These are phyloP conservation scores for Ictalurus furcatus DNA, from an alignment of 2,113 vertebrate species.

Conservation along the genomic window DNA sequence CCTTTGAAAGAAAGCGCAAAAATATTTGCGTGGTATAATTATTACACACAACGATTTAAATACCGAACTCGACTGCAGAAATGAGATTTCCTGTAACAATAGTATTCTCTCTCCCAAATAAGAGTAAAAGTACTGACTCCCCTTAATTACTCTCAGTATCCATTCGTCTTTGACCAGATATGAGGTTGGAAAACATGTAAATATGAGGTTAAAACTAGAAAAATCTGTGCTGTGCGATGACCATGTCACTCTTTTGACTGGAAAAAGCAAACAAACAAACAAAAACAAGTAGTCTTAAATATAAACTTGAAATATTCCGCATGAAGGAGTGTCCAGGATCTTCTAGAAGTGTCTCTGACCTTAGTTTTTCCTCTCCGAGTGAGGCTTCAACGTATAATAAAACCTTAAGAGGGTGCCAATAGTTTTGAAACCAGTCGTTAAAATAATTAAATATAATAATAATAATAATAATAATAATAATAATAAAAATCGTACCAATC, in stretches of 20 bases:
- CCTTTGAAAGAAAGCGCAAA: neutral
- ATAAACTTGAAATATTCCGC: too few relatives aligned
- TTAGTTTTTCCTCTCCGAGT: neutral
- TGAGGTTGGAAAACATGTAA: neutral
- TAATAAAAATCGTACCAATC: constrained; percentile 79
- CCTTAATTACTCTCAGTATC: neutral
- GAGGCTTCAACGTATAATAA: too few relatives aligned
- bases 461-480: too few relatives aligned
- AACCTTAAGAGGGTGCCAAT: neutral
- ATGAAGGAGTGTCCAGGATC: too few relatives aligned
- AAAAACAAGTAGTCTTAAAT: too few relatives aligned
- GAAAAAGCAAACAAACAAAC: too few relatives aligned
- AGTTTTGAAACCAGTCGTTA: neutral
- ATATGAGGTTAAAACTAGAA: neutral
- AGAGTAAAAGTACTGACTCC: neutral
- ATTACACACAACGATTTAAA: neutral
- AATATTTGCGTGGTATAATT: neutral
- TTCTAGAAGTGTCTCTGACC: neutral
- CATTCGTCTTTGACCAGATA: neutral
- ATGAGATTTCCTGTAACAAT: neutral
- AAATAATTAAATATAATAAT: too few relatives aligned
- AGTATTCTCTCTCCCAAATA: neutral
- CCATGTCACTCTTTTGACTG: too few relatives aligned
- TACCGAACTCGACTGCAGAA: too few relatives aligned
- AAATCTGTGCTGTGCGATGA: too few relatives aligned